phyloP scores from a whole-genome alignment of 1,140 invertebrate species.

The Eurytemora carolleeae region DNA sequence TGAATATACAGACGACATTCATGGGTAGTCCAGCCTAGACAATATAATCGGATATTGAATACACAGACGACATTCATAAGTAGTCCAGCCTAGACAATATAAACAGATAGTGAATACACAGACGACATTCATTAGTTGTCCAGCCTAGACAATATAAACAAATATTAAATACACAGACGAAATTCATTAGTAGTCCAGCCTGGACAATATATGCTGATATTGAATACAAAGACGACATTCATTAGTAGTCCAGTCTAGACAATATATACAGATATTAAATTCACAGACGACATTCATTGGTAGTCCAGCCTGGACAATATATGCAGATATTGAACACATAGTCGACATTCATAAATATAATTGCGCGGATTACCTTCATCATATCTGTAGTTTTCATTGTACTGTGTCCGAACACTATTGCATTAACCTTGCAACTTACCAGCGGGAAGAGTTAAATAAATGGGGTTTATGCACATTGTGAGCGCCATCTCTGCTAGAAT shows the following conservation, averaged over 20 bases:
- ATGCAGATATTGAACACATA: no score
- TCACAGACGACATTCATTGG: no score
- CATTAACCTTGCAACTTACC: slow-evolving; percentile 30
- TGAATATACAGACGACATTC: no score
- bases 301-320: background rate
- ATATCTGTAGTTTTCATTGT: slow-evolving; percentile 54
- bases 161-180: no score
- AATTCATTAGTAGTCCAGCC: no score
- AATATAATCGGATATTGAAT: background rate
- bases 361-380: slow-evolving; percentile 28
- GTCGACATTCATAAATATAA: no score
- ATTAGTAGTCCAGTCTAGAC: background rate
- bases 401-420: slow-evolving; percentile 33
- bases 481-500: slow-evolving; percentile 49
- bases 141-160: no score
- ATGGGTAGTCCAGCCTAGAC: no score
- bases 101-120: no score
- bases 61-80: background rate
- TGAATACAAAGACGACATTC: background rate
- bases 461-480: slow-evolving; percentile 39
- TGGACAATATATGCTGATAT: no score
- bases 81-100: background rate
- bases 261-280: no score
- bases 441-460: slow-evolving; percentile 66
- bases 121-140: no score